Base-by-base conservation (phyloP, 2,888 invertebrate genomes). In the Lamellibrachia satsuma region DNA sequence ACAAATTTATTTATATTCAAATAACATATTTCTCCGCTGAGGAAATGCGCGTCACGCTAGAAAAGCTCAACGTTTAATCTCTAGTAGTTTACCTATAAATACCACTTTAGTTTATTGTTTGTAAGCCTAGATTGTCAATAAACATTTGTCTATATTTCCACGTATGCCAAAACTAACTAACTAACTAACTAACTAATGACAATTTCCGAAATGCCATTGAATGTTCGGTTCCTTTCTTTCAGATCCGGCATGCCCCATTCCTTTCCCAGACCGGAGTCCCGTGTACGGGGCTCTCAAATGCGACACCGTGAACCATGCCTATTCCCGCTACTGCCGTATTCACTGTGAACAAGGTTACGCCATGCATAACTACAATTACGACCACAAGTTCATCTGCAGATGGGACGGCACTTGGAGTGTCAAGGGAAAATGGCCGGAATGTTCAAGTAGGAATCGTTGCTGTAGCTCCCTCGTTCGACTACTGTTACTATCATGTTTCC, bases 391-490 rank as follows among this genome's bases (percentile, higher is more conserved):
- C 92, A n/a, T 51, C 90, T 93, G 93, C 57, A 11, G 91, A 39
- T 92, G 92, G 92, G 92, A 93, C 52, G 93, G 93, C 22, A 27
- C 92, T 15, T 93, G 93, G 93, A 55, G 39, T n/a, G 52, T 92
- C 1, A 52, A 92, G 11, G 60, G 52, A 8, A 39, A 55, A 9
- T 93, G 93, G 93, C 93, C 93, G 22, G 92, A 92, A 27, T 93
- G 93, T 52, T 39, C 52, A 39, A 52, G 93, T 93, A 75, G 22
- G 75, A n/a, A 75, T 22, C 75, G 6, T 75, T 75, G 15, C 22
- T 22, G n/a, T 75, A 22, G 75, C 22, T 75, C n/a, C 75, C 4
- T 75, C 75, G 15, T 11, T 0, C 11, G 22, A 15, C 22, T 22
- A 15, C 15, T 22, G 15, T 75, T 75, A 6, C 6, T 6, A 75